A percentile compares a stretch with the other conserved stretches of the same genome.
Evolutionary conservation across 2,888 invertebrate species (phyloP).

Genomic region (Dendrolimus houi): DNA sequence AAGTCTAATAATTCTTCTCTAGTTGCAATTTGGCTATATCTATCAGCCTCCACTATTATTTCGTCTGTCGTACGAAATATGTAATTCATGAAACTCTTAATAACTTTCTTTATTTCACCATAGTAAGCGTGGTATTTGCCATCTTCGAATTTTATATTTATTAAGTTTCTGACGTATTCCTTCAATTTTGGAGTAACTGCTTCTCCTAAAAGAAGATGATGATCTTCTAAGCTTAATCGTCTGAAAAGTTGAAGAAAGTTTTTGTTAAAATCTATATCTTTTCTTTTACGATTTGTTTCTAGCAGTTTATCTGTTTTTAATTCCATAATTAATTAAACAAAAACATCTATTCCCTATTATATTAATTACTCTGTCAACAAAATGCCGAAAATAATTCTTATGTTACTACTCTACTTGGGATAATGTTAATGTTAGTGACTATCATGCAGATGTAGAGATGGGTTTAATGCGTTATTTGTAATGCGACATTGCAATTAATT

Average conservation of each 20-base stretch:
- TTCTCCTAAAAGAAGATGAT: constrained; percentile 29
- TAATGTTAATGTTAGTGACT: too few species aligned
- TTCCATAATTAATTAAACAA: too few species aligned
- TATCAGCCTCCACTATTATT: constrained; percentile 30
- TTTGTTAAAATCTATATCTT: constrained; percentile 33
- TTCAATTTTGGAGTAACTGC: constrained; percentile 29
- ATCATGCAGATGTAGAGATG: too few species aligned
- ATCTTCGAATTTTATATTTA: constrained; percentile 27
- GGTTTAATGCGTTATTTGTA: too few species aligned
- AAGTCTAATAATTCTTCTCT: constrained; percentile 27
- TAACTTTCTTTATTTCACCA: constrained; percentile 36
- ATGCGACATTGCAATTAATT: too few species aligned
- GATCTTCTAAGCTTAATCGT: constrained; percentile 24
- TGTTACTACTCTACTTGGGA: too few species aligned
- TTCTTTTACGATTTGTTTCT: constrained; percentile 12
- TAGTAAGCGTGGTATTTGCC: constrained; percentile 37
- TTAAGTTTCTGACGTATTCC: constrained; percentile 26
- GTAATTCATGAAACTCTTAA: constrained; percentile 34
- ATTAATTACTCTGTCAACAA: too few species aligned
- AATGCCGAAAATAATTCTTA: too few species aligned
- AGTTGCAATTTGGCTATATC: constrained; percentile 15
- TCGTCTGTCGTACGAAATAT: constrained; percentile 33
- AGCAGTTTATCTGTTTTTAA: too few species aligned
- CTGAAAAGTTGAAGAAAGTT: constrained; percentile 33
- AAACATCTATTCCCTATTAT: too few species aligned